These are phyloP conservation scores for Elgaria multicarinata DNA, from an alignment of 2,113 vertebrate genomes.

Conservation along the genomic window DNA sequence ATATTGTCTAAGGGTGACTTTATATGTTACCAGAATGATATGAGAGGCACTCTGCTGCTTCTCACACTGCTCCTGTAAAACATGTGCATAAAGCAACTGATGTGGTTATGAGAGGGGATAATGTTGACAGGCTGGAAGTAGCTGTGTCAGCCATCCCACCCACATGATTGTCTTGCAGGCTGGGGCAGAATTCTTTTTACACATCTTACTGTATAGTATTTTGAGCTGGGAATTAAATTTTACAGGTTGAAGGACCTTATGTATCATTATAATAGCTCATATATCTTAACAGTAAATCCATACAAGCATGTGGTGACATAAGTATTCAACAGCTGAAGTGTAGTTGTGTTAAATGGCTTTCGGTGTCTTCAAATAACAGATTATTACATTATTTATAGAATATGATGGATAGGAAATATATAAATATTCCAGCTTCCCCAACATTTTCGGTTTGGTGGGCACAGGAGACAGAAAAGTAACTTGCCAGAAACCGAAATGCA, in stretches of 20 bases:
- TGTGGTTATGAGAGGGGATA: too few species aligned
- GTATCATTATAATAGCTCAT: not conserved
- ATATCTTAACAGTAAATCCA: not conserved
- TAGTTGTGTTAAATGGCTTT: not conserved
- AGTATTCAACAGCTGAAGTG: not conserved
- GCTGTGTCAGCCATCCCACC: too few species aligned
- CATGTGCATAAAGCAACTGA: not conserved
- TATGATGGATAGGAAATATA: too few species aligned
- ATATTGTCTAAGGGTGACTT: not conserved
- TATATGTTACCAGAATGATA: not conserved
- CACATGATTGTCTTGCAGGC: too few species aligned
- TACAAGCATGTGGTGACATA: not conserved
- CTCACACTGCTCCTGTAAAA: not conserved
- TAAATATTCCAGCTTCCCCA: too few species aligned
- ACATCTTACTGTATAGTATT: not conserved
- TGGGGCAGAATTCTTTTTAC: too few species aligned
- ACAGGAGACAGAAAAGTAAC: too few species aligned
- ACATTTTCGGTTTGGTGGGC: too few species aligned
- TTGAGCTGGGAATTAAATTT: not conserved
- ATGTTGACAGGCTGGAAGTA: too few species aligned
- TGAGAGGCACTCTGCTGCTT: not conserved
- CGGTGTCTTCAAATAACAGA: not conserved
- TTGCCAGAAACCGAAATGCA: too few species aligned
- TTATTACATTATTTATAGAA: too few species aligned
- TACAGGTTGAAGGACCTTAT: not conserved